Percentiles rank a stretch among this genome's conserved stretches.
Evolutionary conservation across 2,113 vertebrate species (phyloP).

Genomic region (Epinephelus moara): DNA sequence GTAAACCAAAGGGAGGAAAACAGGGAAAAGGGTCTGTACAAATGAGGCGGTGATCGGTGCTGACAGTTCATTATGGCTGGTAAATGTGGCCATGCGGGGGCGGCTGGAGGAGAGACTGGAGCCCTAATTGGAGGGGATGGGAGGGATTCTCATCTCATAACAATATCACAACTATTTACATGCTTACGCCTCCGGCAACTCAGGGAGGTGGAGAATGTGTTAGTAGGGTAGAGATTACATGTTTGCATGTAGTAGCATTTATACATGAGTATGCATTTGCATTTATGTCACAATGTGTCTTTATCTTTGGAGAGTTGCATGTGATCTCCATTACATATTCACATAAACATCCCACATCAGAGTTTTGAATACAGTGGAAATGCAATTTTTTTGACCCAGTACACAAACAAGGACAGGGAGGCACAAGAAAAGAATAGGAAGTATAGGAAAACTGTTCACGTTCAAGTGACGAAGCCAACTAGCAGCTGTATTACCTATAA

Average conservation of each 20-base stretch:
- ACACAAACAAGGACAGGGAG: neutral
- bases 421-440: neutral
- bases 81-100: slow-evolving; percentile 72
- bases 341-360: neutral
- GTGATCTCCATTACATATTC: neutral
- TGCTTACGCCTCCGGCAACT: slow-evolving; percentile 59
- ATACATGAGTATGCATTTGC: neutral
- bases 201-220: slow-evolving; percentile 33
- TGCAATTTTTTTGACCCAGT: neutral
- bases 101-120: slow-evolving; percentile 60
- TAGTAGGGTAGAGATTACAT: neutral
- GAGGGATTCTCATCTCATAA: slow-evolving; percentile 72
- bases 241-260: neutral
- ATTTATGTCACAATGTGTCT: neutral
- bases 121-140: slow-evolving; percentile 78
- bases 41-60: slow-evolving; percentile 76
- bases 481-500: neutral
- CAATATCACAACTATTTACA: slow-evolving; percentile 74
- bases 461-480: neutral
- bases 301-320: neutral
- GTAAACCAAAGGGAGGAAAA: slow-evolving; percentile 53
- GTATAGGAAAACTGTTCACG: neutral
- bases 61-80: slow-evolving; percentile 83
- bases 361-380: neutral
- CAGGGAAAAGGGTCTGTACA: slow-evolving; percentile 50